Percentiles rank a stretch among this genome's conserved stretches.
Evolutionary conservation across 2,113 vertebrate genomes (phyloP).

Genomic region (Etheostoma spectabile): DNA sequence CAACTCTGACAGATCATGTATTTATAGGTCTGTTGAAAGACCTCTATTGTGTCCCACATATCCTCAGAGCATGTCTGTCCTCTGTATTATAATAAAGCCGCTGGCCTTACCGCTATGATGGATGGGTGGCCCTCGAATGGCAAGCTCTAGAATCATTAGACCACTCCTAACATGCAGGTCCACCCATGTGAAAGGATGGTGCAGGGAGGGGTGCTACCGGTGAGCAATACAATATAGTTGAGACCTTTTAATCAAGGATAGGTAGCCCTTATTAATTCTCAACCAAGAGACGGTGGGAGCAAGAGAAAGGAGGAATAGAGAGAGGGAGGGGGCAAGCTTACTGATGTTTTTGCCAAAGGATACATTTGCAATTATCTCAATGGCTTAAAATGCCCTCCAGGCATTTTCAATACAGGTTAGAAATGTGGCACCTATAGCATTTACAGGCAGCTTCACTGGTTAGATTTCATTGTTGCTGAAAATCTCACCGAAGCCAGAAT

Average conservation of each 20-base stretch:
- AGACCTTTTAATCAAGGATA: conserved; percentile 78
- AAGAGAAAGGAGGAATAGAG: conserved; percentile 22
- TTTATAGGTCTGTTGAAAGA: conserved; percentile 89
- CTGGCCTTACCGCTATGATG: conserved; percentile 83
- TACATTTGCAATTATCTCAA: conserved; percentile 76
- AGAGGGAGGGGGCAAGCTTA: conserved; percentile 49
- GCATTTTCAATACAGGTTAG: conserved; percentile 58
- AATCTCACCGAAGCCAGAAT: conserved; percentile 57
- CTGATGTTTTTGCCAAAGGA: conserved; percentile 68
- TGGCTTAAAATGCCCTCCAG: conserved; percentile 57
- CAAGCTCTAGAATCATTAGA: conserved; percentile 84
- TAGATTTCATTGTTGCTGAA: conserved; percentile 59
- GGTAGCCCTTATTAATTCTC: conserved; percentile 73
- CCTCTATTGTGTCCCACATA: conserved; percentile 87
- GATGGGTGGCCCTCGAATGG: conserved; percentile 84
- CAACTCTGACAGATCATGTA: conserved; percentile 86
- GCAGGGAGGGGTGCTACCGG: conserved; percentile 56
- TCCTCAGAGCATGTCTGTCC: conserved; percentile 86
- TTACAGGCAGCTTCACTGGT: conserved; percentile 62
- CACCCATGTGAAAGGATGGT: conserved; percentile 69
- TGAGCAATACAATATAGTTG: conserved; percentile 70
- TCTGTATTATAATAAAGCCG: conserved; percentile 86
- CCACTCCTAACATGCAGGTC: conserved; percentile 77
- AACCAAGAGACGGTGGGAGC: conserved; percentile 28
- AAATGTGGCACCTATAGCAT: conserved; percentile 62